phyloP scores from a whole-genome alignment of 92 coral and sea anemone species.

The Porites rus region DNA sequence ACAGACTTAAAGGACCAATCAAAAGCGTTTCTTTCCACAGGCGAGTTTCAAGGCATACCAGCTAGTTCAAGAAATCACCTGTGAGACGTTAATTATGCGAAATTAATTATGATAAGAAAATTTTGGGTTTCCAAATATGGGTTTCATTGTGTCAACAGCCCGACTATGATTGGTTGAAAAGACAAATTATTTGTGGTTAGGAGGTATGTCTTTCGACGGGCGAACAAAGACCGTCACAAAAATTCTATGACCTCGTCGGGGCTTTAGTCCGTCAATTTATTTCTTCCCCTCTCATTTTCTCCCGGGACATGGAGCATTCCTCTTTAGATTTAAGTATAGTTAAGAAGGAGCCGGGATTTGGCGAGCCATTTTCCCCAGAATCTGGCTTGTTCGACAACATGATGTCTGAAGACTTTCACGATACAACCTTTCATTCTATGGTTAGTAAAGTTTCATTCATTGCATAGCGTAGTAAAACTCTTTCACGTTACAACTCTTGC shows the following conservation, averaged over 20 bases:
- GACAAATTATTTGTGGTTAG: slow-evolving; percentile 57
- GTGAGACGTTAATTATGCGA: slow-evolving; percentile 63
- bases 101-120: slow-evolving; percentile 65
- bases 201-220: slow-evolving; percentile 56
- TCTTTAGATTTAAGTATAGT: slow-evolving; percentile 88
- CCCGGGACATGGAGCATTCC: slow-evolving; percentile 73
- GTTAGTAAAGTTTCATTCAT: slow-evolving; percentile 55
- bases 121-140: slow-evolving; percentile 65
- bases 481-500: not conserved
- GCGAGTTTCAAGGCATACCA: slow-evolving; percentile 79
- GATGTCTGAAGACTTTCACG: slow-evolving; percentile 90
- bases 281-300: slow-evolving; percentile 19
- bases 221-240: slow-evolving; percentile 72
- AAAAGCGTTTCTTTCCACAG: slow-evolving; percentile 55
- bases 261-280: slow-evolving; percentile 13
- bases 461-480: slow-evolving; percentile 49
- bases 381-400: slow-evolving; percentile 84
- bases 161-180: slow-evolving; percentile 71
- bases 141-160: not conserved
- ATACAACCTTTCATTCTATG: slow-evolving; percentile 81
- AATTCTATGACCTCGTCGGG: slow-evolving; percentile 43
- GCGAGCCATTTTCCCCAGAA: slow-evolving; percentile 79
- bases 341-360: slow-evolving; percentile 87
- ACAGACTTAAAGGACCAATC: slow-evolving; percentile 63
- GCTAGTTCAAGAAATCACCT: slow-evolving; percentile 86